A percentile compares a stretch with the other conserved stretches of the same genome.
phyloP scores from a whole-genome alignment of 2,888 invertebrate species.

The Agriopis leucophaearia region DNA sequence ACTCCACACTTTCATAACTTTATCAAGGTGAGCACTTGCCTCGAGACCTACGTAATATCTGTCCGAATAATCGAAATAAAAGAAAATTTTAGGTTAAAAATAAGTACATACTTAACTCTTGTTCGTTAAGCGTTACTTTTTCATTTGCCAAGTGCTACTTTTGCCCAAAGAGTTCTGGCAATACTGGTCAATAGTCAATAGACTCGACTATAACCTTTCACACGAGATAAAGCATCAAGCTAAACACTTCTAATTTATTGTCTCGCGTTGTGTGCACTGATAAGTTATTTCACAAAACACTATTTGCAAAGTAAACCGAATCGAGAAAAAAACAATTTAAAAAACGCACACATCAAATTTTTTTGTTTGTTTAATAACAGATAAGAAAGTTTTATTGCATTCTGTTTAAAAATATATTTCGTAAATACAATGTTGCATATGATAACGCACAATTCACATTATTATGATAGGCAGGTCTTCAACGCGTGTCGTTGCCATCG shows the following conservation, averaged over 20 bases:
- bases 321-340: neutral
- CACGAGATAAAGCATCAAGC: slow-evolving; percentile 49
- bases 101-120: no score
- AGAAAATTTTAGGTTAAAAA: no score
- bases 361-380: no score
- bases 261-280: neutral
- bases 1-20: no score
- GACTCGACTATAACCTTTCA: slow-evolving; percentile 57
- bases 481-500: slow-evolving; percentile 10
- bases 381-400: neutral
- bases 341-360: neutral
- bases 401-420: slow-evolving; percentile 13
- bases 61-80: no score
- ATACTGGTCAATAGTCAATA: slow-evolving; percentile 7
- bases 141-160: no score
- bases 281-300: neutral
- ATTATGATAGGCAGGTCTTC: neutral
- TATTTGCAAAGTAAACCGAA: neutral
- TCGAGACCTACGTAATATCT: neutral
- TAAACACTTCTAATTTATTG: slow-evolving; percentile 19
- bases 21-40: no score
- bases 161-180: no score
- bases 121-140: no score
- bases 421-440: slow-evolving; percentile 22
- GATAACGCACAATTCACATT: neutral